Evolutionary conservation across 92 coral and sea anemone genomes (phyloP).

Genomic region (Muricea muricata): DNA sequence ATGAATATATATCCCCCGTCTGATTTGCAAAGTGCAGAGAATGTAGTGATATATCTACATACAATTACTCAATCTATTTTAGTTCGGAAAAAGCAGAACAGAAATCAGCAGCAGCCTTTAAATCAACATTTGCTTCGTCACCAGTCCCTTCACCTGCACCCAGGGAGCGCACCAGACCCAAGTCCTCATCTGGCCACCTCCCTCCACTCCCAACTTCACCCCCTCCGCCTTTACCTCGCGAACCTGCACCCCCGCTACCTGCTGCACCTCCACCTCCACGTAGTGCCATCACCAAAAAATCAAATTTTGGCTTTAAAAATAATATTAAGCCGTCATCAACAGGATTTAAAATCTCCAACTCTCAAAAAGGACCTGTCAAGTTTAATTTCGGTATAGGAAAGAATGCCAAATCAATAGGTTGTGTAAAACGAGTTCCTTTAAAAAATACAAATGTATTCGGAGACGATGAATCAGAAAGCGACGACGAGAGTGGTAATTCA

Average conservation of each 20-base stretch:
- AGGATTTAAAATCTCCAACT: not conserved
- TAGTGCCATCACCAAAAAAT: conserved; percentile 41
- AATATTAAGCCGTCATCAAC: not conserved
- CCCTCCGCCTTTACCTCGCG: conserved; percentile 75
- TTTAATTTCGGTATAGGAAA: conserved; percentile 77
- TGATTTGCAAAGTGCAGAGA: no score
- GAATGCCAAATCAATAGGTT: conserved; percentile 61
- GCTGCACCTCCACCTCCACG: conserved; percentile 78
- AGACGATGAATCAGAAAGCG: conserved; percentile 91
- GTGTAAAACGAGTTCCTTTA: conserved; percentile 51
- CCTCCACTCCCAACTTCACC: conserved; percentile 61
- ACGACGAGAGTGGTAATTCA: conserved; percentile 59
- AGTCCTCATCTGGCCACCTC: conserved; percentile 13
- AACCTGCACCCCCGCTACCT: conserved; percentile 84
- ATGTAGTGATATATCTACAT: not conserved
- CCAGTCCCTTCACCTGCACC: not conserved
- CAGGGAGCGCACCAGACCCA: not conserved
- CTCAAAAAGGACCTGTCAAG: conserved; percentile 52
- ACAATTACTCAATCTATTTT: conserved; percentile 24
- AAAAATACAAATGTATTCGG: conserved; percentile 80
- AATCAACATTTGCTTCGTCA: conserved; percentile 44
- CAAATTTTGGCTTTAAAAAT: not conserved
- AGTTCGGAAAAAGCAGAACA: conserved; percentile 3
- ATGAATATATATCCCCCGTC: no score
- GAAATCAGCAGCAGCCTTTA: conserved; percentile 24